These are phyloP conservation scores for Micoletzkya japonica DNA, from an alignment of 2,888 invertebrate genomes.

Conservation along the genomic window DNA sequence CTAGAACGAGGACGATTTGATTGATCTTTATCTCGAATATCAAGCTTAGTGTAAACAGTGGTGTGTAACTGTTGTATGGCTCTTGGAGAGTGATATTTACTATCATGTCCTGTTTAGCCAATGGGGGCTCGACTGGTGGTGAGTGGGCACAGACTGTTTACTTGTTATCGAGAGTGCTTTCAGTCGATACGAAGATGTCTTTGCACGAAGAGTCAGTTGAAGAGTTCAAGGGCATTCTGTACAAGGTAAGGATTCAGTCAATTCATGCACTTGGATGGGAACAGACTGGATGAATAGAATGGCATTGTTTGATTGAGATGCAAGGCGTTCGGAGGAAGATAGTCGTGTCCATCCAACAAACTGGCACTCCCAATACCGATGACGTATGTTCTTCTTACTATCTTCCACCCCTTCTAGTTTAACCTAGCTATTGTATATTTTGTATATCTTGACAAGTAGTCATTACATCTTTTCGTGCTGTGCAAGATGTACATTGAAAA, in stretches of 20 bases:
- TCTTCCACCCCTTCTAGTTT: not conserved
- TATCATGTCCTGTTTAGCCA: too few relatives aligned
- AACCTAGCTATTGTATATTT: not conserved
- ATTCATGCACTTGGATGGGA: not conserved
- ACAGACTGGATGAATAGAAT: not conserved
- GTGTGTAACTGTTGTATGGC: too few relatives aligned
- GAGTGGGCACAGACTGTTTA: too few relatives aligned
- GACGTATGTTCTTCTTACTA: slow-evolving; percentile 2
- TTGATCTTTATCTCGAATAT: too few relatives aligned
- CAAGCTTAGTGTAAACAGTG: too few relatives aligned
- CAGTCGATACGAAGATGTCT: not conserved
- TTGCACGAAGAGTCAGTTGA: slow-evolving; percentile 42
- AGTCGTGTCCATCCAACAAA: slow-evolving; percentile 32
- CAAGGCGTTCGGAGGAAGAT: slow-evolving; percentile 51
- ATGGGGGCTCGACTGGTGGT: too few relatives aligned
- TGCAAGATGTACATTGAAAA: too few relatives aligned
- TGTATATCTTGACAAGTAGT: too few relatives aligned
- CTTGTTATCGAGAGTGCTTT: not conserved
- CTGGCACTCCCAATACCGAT: not conserved
- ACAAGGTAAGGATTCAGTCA: slow-evolving; percentile 35
- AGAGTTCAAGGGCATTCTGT: slow-evolving; percentile 51
- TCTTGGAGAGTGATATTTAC: too few relatives aligned
- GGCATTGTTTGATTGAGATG: slow-evolving; percentile 44
- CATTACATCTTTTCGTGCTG: too few relatives aligned
- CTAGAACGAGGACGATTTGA: too few relatives aligned